phyloP scores from a whole-genome alignment of 1,140 invertebrate species.

The Drosophila takahashii region DNA sequence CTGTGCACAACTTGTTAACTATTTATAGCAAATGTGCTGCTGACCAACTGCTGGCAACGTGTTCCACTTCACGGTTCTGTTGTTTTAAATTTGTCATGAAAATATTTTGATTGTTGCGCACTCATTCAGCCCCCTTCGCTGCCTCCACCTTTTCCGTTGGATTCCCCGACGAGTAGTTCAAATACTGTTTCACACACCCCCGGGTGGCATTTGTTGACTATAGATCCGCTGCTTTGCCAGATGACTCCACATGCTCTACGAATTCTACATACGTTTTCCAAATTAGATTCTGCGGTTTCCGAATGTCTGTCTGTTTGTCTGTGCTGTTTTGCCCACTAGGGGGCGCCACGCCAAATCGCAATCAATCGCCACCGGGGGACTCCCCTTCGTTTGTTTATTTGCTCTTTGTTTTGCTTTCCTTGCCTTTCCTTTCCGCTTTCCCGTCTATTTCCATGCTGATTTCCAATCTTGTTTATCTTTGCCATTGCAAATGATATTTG shows the following conservation, averaged over 20 bases:
- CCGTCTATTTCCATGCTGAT: slow-evolving; percentile 1
- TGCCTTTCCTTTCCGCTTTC: background rate
- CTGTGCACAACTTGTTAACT: slow-evolving; percentile 49
- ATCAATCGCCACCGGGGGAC: slow-evolving; percentile 31
- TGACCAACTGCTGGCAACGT: slow-evolving; percentile 66
- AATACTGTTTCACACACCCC: slow-evolving; percentile 58
- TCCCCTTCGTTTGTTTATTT: slow-evolving; percentile 57
- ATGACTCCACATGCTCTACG: slow-evolving; percentile 60
- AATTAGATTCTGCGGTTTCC: slow-evolving; percentile 75
- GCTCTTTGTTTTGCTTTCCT: slow-evolving; percentile 12
- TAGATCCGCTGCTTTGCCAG: slow-evolving; percentile 23
- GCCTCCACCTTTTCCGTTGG: background rate
- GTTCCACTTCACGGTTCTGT: slow-evolving; percentile 77
- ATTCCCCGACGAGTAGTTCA: slow-evolving; percentile 5
- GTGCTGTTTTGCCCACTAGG: background rate
- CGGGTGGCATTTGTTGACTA: slow-evolving; percentile 27
- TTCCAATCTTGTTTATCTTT: slow-evolving; percentile 16
- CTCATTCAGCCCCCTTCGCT: slow-evolving; percentile 24
- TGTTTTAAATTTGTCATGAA: slow-evolving; percentile 84
- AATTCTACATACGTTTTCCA: slow-evolving; percentile 39
- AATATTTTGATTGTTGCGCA: slow-evolving; percentile 79
- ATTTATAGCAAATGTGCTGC: slow-evolving; percentile 19
- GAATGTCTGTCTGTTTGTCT: slow-evolving; percentile 15
- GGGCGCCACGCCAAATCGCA: slow-evolving; percentile 18
- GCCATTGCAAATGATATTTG: slow-evolving; percentile 40